Evolutionary conservation across 2,113 vertebrate genomes (phyloP), one percentile per base, ranked within the genome.

Genomic region (Suncus etruscus): DNA sequence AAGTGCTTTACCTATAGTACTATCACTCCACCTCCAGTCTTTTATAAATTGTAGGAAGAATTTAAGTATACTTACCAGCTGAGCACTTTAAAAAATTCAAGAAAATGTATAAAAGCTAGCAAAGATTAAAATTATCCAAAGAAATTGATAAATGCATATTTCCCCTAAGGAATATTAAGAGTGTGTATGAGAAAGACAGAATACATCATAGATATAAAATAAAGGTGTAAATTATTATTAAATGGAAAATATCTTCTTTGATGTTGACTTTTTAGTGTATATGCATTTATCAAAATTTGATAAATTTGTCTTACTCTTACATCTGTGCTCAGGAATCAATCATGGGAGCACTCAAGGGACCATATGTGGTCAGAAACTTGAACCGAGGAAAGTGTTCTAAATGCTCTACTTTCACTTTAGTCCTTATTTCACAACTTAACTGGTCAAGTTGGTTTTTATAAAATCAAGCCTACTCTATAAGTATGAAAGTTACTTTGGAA

Each of bases 251-350:
- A 82, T 58, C 20, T 81, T 86, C 48, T 77, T 87, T 83, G 48
- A 81, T 92, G 75, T 94, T 93, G 70, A 83, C 77, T 86, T 95
- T 94, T 86, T 84, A 45, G 90, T 73, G 32, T 45, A 72, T 32
- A 47, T 76, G 91, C 6, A 11, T 79, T 91, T 92, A 75, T 92
- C 74, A 87, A 92, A 95, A 92, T 39, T 39, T 39, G 39, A 39
- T 39, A 39, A 39, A 39, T 39, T 39, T 39, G 4, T 6, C 58
- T 61, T 22, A 61, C 58, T 16, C 58, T 5, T 61, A 61, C 5
- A 16, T 61, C 58, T 22, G 58, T 20, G 58, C 1, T 6, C 58
- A 61, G 58, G 18, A 16, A 61, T 61, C 18, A 22, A 16, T 22
- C 18, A 61, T 61, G 58, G 18, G 16, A 18, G 58, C 20, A 18